Evolutionary conservation across 1,140 invertebrate genomes (phyloP), one percentile per base, ranked within the genome.

Genomic region (Ephestia elutella): DNA sequence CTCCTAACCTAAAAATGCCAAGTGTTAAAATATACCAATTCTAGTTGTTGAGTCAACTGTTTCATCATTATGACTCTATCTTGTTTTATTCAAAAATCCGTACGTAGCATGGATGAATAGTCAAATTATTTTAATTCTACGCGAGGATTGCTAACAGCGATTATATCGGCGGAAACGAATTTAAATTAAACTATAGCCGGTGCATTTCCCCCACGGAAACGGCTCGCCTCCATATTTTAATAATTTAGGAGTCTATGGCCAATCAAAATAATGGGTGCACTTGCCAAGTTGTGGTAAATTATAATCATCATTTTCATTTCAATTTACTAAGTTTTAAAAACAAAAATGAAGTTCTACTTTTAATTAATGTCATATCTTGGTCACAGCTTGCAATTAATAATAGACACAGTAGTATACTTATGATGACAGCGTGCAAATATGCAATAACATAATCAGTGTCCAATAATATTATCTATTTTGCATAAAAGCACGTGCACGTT

Each of bases 101-200:
- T 25, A 25, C 21, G 21, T 25, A 25, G 21, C 7, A 25, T 7
- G 21, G 21, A 25, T 25, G 21, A 25, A 7, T 25, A 3, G 21
- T 25, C 21, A 7, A 25, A 25, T 25, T 32, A 30, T 57, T 30
- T 50, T 53, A 17, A 59, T 48, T 60, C 17, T 35, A 54, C 49
- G 38, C 48, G 15, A 44, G 15, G 28, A 32, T 15, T 20, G 13
- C 21, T 30, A 57, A 50, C 57, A 59, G 56, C 54, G 15, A 57
- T 49, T 56, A 20, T 17, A 19, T 57, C 59, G 63, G 28, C 81
- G 83, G 83, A 86, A 82, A 64, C 68, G 57, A 68, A 82, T 84
- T 86, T 82, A 63, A 84, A 84, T 86, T 70, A 67, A 72, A 83
- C 83, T 80, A 83, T 82, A 76, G 77, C 60, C 62, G 69, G 63